These are phyloP conservation scores for Liopterus haemorrhoidalis DNA, from an alignment of 2,888 invertebrate genomes.

Conservation along the genomic window DNA sequence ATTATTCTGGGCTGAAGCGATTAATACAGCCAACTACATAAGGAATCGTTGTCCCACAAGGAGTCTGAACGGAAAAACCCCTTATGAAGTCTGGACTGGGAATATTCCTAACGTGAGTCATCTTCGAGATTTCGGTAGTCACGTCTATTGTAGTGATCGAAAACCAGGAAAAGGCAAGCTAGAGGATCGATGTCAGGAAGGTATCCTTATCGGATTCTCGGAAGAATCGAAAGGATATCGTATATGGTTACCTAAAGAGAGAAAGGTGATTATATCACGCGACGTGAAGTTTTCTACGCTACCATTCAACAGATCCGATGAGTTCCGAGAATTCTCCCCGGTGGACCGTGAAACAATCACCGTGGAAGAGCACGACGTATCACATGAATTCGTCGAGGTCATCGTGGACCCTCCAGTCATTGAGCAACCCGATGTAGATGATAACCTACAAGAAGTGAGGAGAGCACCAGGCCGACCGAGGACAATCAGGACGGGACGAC, in stretches of 20 bases:
- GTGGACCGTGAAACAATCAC: not conserved
- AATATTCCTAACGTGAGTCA: too few species aligned
- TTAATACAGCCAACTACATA: too few species aligned
- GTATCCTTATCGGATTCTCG: constrained; percentile 22
- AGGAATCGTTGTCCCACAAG: too few species aligned
- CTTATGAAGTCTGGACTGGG: too few species aligned
- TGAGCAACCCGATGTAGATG: constrained; percentile 1
- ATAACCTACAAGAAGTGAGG: constrained; percentile 2
- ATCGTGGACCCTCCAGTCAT: not conserved
- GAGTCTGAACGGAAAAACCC: too few species aligned
- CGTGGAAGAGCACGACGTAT: constrained; percentile 3
- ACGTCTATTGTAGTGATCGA: too few species aligned
- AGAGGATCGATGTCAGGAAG: constrained; percentile 5
- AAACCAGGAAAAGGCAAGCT: too few species aligned
- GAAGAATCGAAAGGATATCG: constrained; percentile 22
- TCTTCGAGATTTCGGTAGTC: too few species aligned
- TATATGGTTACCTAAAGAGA: constrained; percentile 18
- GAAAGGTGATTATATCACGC: constrained; percentile 1
- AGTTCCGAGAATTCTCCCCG: constrained; percentile 2
- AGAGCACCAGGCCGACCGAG: constrained; percentile 9
- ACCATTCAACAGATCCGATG: too few species aligned
- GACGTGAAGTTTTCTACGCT: constrained; percentile 10
- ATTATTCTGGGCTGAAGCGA: too few species aligned
- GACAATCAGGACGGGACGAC: not conserved
- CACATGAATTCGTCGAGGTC: constrained; percentile 4